phyloP scores from a whole-genome alignment of 2,797 vertebrate genomes.

The Sebastes nivosus region DNA sequence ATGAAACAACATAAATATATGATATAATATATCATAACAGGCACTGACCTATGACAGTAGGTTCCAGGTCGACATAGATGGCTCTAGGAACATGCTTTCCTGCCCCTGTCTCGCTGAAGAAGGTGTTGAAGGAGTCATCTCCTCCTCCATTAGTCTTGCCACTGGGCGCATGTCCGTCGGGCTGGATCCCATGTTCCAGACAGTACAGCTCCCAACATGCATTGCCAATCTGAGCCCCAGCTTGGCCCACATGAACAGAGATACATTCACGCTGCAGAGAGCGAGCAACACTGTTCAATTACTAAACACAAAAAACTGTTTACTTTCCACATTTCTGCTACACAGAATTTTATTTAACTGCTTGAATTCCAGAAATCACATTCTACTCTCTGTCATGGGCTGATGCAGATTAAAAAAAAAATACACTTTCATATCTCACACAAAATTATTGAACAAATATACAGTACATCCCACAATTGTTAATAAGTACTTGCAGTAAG shows the following conservation, averaged over 20 bases:
- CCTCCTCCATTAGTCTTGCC: slow-evolving; percentile 80
- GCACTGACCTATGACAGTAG: slow-evolving; percentile 90
- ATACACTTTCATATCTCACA: neutral
- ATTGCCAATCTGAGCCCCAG: slow-evolving; percentile 82
- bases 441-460: neutral
- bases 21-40: neutral
- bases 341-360: neutral
- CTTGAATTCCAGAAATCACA: neutral
- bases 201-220: slow-evolving; percentile 85
- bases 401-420: neutral
- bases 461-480: neutral
- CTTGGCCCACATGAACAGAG: slow-evolving; percentile 83
- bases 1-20: neutral
- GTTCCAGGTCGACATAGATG: slow-evolving; percentile 93
- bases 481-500: neutral
- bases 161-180: slow-evolving; percentile 80
- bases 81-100: slow-evolving; percentile 91
- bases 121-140: slow-evolving; percentile 88
- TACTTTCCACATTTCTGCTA: neutral
- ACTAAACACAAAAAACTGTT: neutral
- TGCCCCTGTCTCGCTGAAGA: slow-evolving; percentile 89
- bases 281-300: neutral
- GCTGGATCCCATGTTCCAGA: slow-evolving; percentile 83
- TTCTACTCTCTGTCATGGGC: neutral
- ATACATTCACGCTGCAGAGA: slow-evolving; percentile 78